Conservation (phyloP, 1,140 invertebrate species). For the Brachionus asplanchnoidis region DNA sequence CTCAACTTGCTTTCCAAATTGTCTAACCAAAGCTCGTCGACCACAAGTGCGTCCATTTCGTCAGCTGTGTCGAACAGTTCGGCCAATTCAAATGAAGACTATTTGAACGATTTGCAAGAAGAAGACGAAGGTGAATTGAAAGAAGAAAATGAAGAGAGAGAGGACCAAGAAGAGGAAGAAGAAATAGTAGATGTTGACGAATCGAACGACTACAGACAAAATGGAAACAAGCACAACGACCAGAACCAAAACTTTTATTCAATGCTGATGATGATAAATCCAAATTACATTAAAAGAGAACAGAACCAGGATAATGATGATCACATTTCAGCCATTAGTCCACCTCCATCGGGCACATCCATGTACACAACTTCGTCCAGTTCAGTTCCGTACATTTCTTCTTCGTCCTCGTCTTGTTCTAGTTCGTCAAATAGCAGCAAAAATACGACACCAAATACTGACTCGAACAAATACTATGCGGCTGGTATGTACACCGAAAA, state of each 20-base stretch:
- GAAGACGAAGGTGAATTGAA: background rate
- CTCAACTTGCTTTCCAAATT: background rate
- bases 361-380: background rate
- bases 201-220: background rate
- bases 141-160: background rate
- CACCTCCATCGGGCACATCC: background rate
- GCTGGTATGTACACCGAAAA: background rate
- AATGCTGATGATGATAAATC: constrained; percentile 34
- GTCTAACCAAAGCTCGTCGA: constrained; percentile 6
- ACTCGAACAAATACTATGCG: background rate
- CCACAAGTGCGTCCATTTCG: constrained; percentile 15
- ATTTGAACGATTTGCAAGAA: background rate
- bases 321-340: background rate
- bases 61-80: constrained; percentile 12
- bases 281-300: background rate
- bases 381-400: constrained; percentile 18
- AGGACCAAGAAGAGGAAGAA: background rate
- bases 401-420: background rate
- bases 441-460: constrained; percentile 3
- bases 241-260: background rate
- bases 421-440: constrained; percentile 16
- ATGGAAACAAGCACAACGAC: background rate
- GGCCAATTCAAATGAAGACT: background rate
- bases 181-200: background rate
- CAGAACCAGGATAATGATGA: background rate